Evolutionary conservation across 2,113 vertebrate genomes (phyloP).

Genomic region (Corythaixoides concolor): DNA sequence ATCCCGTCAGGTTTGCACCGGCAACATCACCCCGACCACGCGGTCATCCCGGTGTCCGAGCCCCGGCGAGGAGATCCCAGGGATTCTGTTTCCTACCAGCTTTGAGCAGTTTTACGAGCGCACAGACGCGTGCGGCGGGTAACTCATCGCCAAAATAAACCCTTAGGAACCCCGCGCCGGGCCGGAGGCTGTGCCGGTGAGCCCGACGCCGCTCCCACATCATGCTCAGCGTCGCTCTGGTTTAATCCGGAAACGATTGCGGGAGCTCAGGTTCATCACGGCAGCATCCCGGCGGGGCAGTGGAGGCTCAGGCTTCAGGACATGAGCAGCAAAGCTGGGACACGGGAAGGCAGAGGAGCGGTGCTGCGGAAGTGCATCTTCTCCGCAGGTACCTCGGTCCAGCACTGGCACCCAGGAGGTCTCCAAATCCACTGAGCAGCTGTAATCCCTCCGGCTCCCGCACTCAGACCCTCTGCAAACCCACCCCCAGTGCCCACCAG

Average conservation of each 20-base stretch:
- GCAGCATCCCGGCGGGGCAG: background rate
- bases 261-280: background rate
- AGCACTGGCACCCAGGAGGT: background rate
- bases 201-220: background rate
- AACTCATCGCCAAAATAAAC: background rate
- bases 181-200: background rate
- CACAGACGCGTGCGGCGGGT: fast-evolving
- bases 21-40: fast-evolving
- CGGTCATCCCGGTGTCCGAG: fast-evolving
- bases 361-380: background rate
- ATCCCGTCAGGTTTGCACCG: fast-evolving
- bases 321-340: background rate
- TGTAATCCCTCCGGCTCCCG: background rate
- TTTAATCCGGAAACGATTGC: background rate
- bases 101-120: background rate
- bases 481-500: fast-evolving
- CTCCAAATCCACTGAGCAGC: background rate
- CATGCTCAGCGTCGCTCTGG: fast-evolving
- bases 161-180: fast-evolving
- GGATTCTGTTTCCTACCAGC: background rate
- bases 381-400: background rate
- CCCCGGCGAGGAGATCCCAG: fast-evolving
- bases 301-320: background rate
- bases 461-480: background rate
- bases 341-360: fast-evolving